Evolutionary conservation across 1,140 invertebrate genomes (phyloP), one percentile per base, ranked within the genome.

Genomic region (Atta texana): DNA sequence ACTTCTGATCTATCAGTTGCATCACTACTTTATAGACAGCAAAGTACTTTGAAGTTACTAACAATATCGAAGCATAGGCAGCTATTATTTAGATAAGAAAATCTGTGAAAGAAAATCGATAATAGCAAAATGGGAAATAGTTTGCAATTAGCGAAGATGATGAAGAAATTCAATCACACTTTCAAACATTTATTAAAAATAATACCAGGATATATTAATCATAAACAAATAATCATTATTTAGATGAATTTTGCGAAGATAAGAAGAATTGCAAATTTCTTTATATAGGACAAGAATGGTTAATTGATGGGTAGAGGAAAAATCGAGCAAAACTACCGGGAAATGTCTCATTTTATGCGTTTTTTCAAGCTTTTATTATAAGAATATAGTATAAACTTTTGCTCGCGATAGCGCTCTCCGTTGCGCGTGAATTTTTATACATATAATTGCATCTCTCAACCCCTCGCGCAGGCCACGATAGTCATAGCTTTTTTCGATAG

Each of bases 301-400:
- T 59, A 61, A 84, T 75, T 69, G 28, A 12, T 51, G 14, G 49
- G 8, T 44, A n/a, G 24, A 44, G 74, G 16, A 85, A 39, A 28
- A 64, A 63, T 77, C 57, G 71, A 76, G 24, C 24, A 51, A 34
- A 61, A 16, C 28, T n/a, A 8, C 12, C 34, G 59, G 34, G 12
- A 55, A 85, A 39, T 49, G 21, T 84, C 72, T 85, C 44, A n/a
- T 68, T 61, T 49, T 81, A 16, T 81, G 31, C 64, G 18, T 86
- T 86, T 86, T 86, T 88, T 94, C 90, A 91, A 88, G 81, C 82
- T 94, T 95, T 95, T 95, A 95, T 95, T 95, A 95, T 92, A 95
- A 95, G 92, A 95, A 95, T 95, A 95, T 94, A 95, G 94, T 95
- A 95, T 95, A 95, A 95, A 95, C 92, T 94, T 93, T 94, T 89